Base-by-base conservation (phyloP, 2,888 invertebrate species). In the Ochlodes sylvanus region DNA sequence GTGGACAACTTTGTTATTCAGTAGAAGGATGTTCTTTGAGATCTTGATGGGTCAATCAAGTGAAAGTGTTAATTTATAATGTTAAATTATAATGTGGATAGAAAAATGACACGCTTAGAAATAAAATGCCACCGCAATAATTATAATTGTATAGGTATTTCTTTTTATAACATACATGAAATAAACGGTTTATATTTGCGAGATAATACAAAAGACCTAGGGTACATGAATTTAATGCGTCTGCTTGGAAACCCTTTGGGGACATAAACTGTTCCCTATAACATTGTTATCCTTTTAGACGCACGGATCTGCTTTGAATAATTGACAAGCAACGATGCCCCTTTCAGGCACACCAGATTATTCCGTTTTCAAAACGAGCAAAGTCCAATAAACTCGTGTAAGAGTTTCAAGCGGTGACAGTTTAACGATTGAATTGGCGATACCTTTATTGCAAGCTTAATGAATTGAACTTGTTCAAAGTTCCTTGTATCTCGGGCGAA, bases 401-500 rank as follows among this genome's bases (percentile, higher is more conserved):
- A 44, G 47, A 34, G 60, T 12, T 44, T 15, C 21, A 10, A 47
- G n/a, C 6, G 12, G 27, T 12, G 38, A 57, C 56, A 58, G 61
- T 47, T 61, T 61, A 34, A 47, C 15, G 61, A 2, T 75, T 78
- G 79, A 83, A 83, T 83, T 79, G 78, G 78, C 80, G 74, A 83
- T 82, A 80, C 82, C 81, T 86, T 85, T 83, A 86, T 84, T 82
- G 81, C 78, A 76, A 80, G 76, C 78, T 82, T 86, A 89, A 89
- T 88, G 83, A 89, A 87, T 86, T 81, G 84, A 80, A 82, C 82
- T 88, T 83, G 85, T 85, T 87, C 78, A 82, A 87, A 88, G 83
- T 88, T 88, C 79, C 82, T 82, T 81, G 83, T 84, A 84, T 86
- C 81, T 80, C 76, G 69, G 77, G 72, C 69, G 76, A 81, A 80